phyloP scores from a whole-genome alignment of 2,797 vertebrate genomes.

The Cyprinella venusta region DNA sequence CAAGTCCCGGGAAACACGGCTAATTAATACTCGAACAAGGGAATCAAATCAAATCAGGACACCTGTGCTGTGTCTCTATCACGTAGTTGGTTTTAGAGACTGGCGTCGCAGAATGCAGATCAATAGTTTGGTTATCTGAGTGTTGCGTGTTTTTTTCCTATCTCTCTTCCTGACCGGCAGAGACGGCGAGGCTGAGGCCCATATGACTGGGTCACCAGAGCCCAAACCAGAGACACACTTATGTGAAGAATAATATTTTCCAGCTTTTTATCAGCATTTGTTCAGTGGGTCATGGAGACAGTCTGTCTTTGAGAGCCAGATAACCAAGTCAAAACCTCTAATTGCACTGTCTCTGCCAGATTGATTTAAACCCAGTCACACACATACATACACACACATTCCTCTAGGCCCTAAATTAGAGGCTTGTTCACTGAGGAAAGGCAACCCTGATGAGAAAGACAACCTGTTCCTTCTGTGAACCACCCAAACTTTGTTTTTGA shows the following conservation, averaged over 20 bases:
- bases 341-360: constrained; percentile 65
- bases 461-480: constrained; percentile 49
- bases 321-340: constrained; percentile 67
- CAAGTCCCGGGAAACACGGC: constrained; percentile 23
- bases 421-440: constrained; percentile 63
- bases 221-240: constrained; percentile 60
- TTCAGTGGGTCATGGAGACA: constrained; percentile 69
- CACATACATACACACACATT: constrained; percentile 59
- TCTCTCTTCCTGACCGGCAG: constrained; percentile 57
- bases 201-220: constrained; percentile 51
- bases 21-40: constrained; percentile 35
- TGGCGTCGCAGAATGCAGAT: constrained; percentile 47
- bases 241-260: constrained; percentile 65
- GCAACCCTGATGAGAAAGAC: constrained; percentile 61
- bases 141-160: constrained; percentile 50
- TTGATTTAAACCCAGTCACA: constrained; percentile 66
- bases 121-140: constrained; percentile 55
- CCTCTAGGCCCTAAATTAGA: constrained; percentile 64
- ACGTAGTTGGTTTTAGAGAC: constrained; percentile 39
- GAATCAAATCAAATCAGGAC: constrained; percentile 32
- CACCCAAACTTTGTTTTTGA: constrained; percentile 61
- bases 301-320: constrained; percentile 70
- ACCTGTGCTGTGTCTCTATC: constrained; percentile 43
- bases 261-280: constrained; percentile 73
- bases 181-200: constrained; percentile 50